Percentiles rank a stretch among this genome's conserved stretches.
phyloP scores from a whole-genome alignment of 2,888 invertebrate species.

The Deilephila elpenor region DNA sequence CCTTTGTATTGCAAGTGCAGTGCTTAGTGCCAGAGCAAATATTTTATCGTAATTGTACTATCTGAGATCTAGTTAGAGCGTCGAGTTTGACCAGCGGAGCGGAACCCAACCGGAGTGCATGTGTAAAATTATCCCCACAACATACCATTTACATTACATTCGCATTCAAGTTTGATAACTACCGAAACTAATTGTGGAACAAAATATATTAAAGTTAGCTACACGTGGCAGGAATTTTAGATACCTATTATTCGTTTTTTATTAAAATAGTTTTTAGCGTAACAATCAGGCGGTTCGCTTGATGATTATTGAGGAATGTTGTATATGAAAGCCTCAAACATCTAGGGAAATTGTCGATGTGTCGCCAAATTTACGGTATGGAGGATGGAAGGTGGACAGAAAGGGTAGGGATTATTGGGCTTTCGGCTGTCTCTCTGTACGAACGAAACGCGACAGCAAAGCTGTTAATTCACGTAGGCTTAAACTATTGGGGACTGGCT shows the following conservation, averaged over 20 bases:
- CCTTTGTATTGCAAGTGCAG: not conserved
- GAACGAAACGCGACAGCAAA: no score
- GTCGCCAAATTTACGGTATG: no score
- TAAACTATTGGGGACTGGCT: no score
- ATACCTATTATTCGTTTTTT: not conserved
- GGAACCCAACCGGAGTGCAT: slow-evolving; percentile 8
- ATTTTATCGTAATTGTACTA: not conserved
- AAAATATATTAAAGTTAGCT: not conserved
- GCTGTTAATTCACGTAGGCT: no score
- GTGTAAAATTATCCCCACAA: slow-evolving; percentile 6
- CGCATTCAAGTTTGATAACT: slow-evolving; percentile 17
- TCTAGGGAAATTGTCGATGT: no score
- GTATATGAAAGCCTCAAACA: no score
- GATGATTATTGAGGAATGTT: no score
- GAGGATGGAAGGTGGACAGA: no score
- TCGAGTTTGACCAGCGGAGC: slow-evolving; percentile 6
- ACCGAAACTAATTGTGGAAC: slow-evolving; percentile 1
- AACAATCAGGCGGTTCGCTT: not conserved
- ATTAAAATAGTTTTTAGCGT: not conserved
- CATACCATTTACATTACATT: slow-evolving; percentile 13
- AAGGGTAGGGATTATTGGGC: no score
- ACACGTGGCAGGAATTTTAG: not conserved
- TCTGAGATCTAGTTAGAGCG: slow-evolving; percentile 10
- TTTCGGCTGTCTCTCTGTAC: no score
- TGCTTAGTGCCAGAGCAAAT: not conserved